Evolutionary conservation across 2,888 invertebrate genomes (phyloP).

Genomic region (Drosophila niveifrons): DNA sequence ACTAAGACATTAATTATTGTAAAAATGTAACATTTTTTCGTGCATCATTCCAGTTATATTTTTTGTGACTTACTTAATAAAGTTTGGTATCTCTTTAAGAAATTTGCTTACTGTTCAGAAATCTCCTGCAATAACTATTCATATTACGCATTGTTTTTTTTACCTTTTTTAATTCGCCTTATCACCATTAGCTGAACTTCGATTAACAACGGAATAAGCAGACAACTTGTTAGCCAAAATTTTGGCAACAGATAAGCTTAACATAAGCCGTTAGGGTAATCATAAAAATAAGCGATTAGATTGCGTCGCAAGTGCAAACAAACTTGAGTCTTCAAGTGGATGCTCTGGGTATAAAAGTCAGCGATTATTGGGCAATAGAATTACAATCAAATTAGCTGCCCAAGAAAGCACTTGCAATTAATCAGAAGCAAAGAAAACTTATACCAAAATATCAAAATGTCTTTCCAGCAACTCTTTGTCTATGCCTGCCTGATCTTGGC

Average conservation of each 20-base stretch:
- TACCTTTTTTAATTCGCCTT: neutral
- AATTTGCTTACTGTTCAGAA: too few species aligned
- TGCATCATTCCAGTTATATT: too few species aligned
- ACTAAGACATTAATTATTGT: too few species aligned
- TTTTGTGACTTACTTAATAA: too few species aligned
- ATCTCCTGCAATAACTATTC: neutral
- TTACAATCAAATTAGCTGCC: slow-evolving; percentile 29
- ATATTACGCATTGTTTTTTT: neutral
- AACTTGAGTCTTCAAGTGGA: slow-evolving; percentile 20
- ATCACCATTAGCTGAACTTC: neutral
- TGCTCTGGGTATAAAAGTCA: slow-evolving; percentile 55
- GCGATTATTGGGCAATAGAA: neutral
- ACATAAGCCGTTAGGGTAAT: slow-evolving; percentile 7
- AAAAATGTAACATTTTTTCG: too few species aligned
- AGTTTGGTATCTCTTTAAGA: too few species aligned
- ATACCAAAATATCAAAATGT: neutral
- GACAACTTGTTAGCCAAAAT: slow-evolving; percentile 12
- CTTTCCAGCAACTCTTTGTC: slow-evolving; percentile 12
- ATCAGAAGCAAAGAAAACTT: neutral
- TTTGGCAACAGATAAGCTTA: slow-evolving; percentile 28
- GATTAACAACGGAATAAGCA: slow-evolving; percentile 12
- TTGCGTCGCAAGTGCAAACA: slow-evolving; percentile 47
- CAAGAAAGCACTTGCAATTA: neutral
- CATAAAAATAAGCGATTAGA: slow-evolving; percentile 51
- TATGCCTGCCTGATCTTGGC: slow-evolving; percentile 40